Base-by-base conservation (phyloP, 2,797 vertebrate genomes). In the Rhincodon typus region DNA sequence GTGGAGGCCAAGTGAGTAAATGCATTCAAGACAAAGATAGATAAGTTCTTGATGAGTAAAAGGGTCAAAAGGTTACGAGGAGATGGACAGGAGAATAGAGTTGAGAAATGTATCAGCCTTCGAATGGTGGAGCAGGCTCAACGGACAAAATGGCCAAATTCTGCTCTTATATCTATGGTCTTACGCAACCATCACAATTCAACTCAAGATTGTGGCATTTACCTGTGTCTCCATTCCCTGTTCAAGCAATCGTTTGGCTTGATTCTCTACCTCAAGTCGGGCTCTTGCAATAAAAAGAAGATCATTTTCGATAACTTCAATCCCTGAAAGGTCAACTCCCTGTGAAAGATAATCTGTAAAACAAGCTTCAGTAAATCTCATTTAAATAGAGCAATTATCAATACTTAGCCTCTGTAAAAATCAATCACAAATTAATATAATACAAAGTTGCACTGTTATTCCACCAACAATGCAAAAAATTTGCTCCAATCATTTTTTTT, bases 171-270 rank as follows among this genome's bases (percentile, higher is more conserved):
- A 62, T 10, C 57, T 62, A 62, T 62, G 57, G 10, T 62, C 57
- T 62, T 62, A 12, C 13, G 57, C 57, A 62, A 91, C 34, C 21
- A 66, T 91, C 19, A 6, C 21, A 66, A n/a, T 91, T 91, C 19
- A 91, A 38, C 5, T n/a, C 88, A n/a, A 91, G 34, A 66, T 67
- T 70, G 42, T 96, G 96, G 87, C 87, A 96, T 96, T 96, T 98
- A 99, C 99, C 99, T 99, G 99, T 95, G 99, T 99, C 96, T 99
- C 99, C 97, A 99, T 98, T 96, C 99, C 99, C 96, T 99, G 99
- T 96, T 99, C 99, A 96, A 99, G 96, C 90, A 99, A 97, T 86
- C 99, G 98, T 96, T 99, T 99, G 96, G 99, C 99, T 97, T 99
- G 99, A 97, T 98, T 99, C 97, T 99, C 99, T 96, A 99, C 99